phyloP scores from a whole-genome alignment of 2,888 invertebrate genomes.

The Oxystoma pomonae region DNA sequence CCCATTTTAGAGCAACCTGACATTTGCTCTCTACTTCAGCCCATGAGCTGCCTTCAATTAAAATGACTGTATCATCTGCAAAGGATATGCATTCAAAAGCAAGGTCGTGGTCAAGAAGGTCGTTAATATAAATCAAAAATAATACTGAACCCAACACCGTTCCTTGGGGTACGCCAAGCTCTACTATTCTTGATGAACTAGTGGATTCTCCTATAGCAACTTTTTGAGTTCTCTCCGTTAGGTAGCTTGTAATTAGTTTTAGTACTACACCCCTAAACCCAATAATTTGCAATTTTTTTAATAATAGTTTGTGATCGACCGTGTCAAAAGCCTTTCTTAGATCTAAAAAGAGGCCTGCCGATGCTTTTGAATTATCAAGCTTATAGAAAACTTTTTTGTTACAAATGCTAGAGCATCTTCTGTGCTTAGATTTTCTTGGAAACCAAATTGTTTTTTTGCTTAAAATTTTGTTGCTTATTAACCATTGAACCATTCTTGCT shows the following conservation, averaged over 20 bases:
- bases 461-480: not conserved
- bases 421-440: not conserved
- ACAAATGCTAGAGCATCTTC: not conserved
- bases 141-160: not conserved
- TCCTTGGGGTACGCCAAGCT: not conserved
- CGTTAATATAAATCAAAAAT: not conserved
- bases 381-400: too few relatives aligned
- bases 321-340: not conserved
- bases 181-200: not conserved
- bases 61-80: not conserved
- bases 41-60: not conserved
- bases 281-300: not conserved
- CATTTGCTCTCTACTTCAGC: not conserved
- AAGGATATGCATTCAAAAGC: not conserved
- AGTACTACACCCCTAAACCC: not conserved
- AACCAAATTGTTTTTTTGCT: not conserved
- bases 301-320: not conserved
- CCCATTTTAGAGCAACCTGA: not conserved
- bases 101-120: not conserved
- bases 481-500: not conserved
- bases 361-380: too few relatives aligned
- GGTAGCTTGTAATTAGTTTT: not conserved
- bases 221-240: not conserved
- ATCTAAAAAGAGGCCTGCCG: not conserved
- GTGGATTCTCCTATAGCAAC: not conserved